Base-by-base conservation (phyloP, 2,888 invertebrate species). In the Drosophila paranaensis region DNA sequence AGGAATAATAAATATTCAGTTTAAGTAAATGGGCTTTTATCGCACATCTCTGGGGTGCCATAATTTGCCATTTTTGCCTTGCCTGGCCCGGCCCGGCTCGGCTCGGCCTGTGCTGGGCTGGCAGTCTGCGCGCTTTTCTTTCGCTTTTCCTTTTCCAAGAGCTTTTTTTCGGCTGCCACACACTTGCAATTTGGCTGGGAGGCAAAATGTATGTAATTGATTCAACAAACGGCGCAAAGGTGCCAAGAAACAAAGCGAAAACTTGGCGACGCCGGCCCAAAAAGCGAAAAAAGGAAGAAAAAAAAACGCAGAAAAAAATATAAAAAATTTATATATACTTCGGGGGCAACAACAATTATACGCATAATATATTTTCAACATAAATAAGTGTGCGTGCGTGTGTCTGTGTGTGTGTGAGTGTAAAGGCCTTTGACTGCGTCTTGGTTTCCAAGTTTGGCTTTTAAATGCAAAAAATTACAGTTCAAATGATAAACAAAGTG, bases 21-120 rank as follows among this genome's bases (percentile, higher is more conserved):
- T 86, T 89, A 87, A 88, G 90, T 87, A 87, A 87, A 87, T 89
- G 86, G 86, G 90, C 86, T 87, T 87, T 87, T 89, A 87, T 87
- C 90, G 86, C 81, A 86, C 79, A 82, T 88, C 89, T 89, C 90
- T 76, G 71, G 85, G 83, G 89, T 84, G 90, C 82, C 89, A 89
- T 89, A 89, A 87, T 90, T 90, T 86, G 89, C 89, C 89, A 86
- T 89, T 85, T 85, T 87, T 83, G 88, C 89, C 84, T 53, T 62
- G 67, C 64, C 30, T 33, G 8, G 6, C 30, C 30, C 8, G 30
- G 6, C 6, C 30, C 1, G 30, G 84, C 89, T 81, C 50, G 64
- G 65, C 64, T 2, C 20, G 20, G 20, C 20, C 30, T 33, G 30
- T 0, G 8, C 30, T 30, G 30, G 87, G 88, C 84, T 53, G 64